Evolutionary conservation across 2,888 invertebrate genomes (phyloP), one percentile per base, ranked within the genome.

Genomic region (Isoperla grammatica): DNA sequence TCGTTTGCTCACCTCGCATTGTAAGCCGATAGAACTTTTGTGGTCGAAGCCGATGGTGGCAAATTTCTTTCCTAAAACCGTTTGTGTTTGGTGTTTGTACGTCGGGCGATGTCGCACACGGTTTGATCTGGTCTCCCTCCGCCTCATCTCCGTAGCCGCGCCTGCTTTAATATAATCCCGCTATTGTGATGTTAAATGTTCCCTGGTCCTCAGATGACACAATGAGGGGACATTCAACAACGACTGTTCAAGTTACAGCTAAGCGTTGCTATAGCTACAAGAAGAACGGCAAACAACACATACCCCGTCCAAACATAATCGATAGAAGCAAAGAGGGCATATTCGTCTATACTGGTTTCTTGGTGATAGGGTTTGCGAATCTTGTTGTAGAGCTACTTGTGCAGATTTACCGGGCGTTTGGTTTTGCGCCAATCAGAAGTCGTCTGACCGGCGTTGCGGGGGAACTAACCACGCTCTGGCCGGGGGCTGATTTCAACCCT

Each of bases 181-280:
- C 53, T 39, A 53, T 53, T 53, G 53, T 53, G 12, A 53, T 53
- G 53, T 4, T 53, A 53, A 53, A 53, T 39, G 22, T 37, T 39
- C 29, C 29, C 29, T 35, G 23, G 46, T 46, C 46, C 13, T 50
- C 23, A 23, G 35, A 50, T 50, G 49, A 50, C 49, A 50, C 49
- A 50, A 46, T 22, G 46, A 22, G 49, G 49, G 49, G 49, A 50
- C 15, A 2, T 13, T 50, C 35, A n/a, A 22, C 6, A n/a, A 20
- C 48, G 22, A 48, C 48, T 48, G 49, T 50, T 50, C 49, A 20
- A 22, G 46, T 46, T 22, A 46, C 20, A 22, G 20, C 46, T 19
- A 20, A 46, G 46, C 49, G 49, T 50, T 50, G 49, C 49, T 50
- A 50, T 50, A 50, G 49, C 29, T 35, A 50, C 49, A 50, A 35